These are phyloP conservation scores for Diadegma fenestrale DNA, from an alignment of 2,888 invertebrate genomes.

Conservation along the genomic window DNA sequence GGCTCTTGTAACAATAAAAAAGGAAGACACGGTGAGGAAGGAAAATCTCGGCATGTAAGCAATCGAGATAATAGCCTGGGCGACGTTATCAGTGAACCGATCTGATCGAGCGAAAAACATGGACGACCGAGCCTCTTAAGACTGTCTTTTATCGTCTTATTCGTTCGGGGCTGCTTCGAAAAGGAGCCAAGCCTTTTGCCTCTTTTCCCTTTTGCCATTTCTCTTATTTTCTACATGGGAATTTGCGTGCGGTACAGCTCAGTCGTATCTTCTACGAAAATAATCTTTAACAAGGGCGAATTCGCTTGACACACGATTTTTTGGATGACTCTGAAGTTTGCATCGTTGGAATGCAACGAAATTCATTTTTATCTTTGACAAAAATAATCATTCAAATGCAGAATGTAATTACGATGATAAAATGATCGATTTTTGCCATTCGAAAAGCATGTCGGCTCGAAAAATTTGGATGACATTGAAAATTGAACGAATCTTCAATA, in stretches of 20 bases:
- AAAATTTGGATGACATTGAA: too few relatives aligned
- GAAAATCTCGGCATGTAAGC: slow-evolving; percentile 54
- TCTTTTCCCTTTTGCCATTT: slow-evolving; percentile 30
- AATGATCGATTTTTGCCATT: too few relatives aligned
- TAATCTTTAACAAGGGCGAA: not conserved
- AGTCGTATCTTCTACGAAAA: too few relatives aligned
- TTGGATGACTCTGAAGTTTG: too few relatives aligned
- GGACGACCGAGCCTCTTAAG: slow-evolving; percentile 53
- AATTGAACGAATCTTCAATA: too few relatives aligned
- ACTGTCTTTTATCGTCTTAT: slow-evolving; percentile 68
- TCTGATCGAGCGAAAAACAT: slow-evolving; percentile 62
- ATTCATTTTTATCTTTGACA: too few relatives aligned
- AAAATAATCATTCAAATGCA: too few relatives aligned
- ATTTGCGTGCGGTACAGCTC: not conserved
- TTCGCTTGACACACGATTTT: not conserved
- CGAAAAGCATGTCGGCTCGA: too few relatives aligned
- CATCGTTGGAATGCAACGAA: too few relatives aligned
- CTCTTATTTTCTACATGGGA: not conserved
- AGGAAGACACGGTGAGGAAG: too few relatives aligned
- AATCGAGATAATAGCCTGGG: slow-evolving; percentile 66
- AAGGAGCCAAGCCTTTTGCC: slow-evolving; percentile 47
- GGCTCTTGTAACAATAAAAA: not conserved
- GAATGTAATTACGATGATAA: too few relatives aligned
- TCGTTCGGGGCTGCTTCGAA: slow-evolving; percentile 57
- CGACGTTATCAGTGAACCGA: slow-evolving; percentile 63